These are phyloP conservation scores for Trissolcus brochymenae DNA, from an alignment of 2,888 invertebrate genomes.

Conservation along the genomic window DNA sequence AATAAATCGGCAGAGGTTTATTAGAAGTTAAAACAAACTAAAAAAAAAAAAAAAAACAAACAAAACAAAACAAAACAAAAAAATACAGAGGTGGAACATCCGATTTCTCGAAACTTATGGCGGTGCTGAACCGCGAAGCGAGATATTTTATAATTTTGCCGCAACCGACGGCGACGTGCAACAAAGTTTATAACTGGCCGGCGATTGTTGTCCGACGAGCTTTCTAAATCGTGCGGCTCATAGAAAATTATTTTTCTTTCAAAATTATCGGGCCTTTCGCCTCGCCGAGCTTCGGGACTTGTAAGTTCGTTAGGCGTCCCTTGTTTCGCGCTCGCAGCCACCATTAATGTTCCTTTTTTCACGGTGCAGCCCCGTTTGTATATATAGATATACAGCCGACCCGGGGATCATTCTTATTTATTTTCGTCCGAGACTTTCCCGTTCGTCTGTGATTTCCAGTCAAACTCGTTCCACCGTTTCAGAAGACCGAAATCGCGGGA, in stretches of 20 bases:
- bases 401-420: conserved; percentile 54
- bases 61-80: no score
- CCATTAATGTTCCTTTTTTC: conserved; percentile 66
- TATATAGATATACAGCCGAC: conserved; percentile 38
- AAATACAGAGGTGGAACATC: neutral
- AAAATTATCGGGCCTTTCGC: conserved; percentile 71
- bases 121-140: conserved; percentile 27
- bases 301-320: conserved; percentile 74
- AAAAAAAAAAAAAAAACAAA: neutral
- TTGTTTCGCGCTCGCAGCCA: conserved; percentile 68
- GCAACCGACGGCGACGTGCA: conserved; percentile 32
- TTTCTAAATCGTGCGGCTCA: conserved; percentile 61
- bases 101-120: conserved; percentile 14
- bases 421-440: conserved; percentile 47
- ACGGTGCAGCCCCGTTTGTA: conserved; percentile 50
- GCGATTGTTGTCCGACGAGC: conserved; percentile 30
- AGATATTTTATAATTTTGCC: conserved; percentile 30
- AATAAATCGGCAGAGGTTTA: neutral
- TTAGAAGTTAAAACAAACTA: neutral
- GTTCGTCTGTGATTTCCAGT: conserved; percentile 40
- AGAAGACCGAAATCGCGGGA: conserved; percentile 11
- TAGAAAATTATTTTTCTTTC: conserved; percentile 75
- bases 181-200: conserved; percentile 17
- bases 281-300: conserved; percentile 60
- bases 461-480: conserved; percentile 32